Evolutionary conservation across 2,797 vertebrate species (phyloP).

Genomic region (Acropternis orthonyx): DNA sequence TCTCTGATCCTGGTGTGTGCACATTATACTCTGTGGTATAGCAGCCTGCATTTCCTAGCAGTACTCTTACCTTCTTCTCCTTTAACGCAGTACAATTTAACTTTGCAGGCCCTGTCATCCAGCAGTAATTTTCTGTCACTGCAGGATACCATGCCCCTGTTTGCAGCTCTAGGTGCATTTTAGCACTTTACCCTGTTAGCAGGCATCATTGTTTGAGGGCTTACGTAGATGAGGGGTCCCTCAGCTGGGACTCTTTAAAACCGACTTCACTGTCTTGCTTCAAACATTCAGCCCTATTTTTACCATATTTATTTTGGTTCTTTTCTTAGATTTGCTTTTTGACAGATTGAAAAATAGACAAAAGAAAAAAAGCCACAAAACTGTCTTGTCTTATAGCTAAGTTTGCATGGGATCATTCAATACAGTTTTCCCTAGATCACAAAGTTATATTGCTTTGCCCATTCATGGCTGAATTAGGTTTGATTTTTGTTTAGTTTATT

Average conservation of each 20-base stretch:
- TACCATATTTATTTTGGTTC: neutral
- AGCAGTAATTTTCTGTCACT: constrained; percentile 37
- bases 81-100: neutral
- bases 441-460: neutral
- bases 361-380: neutral
- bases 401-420: neutral
- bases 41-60: neutral
- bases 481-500: neutral
- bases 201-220: neutral
- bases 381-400: neutral
- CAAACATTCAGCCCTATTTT: neutral
- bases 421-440: neutral
- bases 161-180: constrained; percentile 6
- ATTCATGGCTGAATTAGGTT: neutral
- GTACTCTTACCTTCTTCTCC: neutral
- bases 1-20: neutral
- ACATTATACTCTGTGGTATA: neutral
- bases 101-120: neutral
- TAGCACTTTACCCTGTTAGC: neutral
- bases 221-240: neutral
- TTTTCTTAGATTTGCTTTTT: neutral
- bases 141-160: neutral
- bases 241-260: neutral
- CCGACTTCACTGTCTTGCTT: neutral
- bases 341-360: neutral